Evolutionary conservation across 2,113 vertebrate species (phyloP).

Genomic region (Lutjanus erythropterus): DNA sequence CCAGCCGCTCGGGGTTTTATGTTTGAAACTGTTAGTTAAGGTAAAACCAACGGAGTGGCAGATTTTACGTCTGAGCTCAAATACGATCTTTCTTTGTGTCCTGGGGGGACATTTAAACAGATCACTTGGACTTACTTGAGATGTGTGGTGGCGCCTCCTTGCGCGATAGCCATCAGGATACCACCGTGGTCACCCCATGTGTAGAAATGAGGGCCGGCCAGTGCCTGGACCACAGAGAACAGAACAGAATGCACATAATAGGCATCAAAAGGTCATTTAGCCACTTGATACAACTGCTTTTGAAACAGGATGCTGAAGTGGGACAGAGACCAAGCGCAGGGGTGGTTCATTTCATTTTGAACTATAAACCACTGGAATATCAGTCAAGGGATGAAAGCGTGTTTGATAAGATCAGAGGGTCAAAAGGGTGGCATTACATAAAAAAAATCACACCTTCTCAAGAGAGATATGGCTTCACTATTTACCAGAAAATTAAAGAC

Average conservation of each 20-base stretch:
- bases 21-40: background rate
- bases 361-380: background rate
- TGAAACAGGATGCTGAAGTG: background rate
- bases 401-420: background rate
- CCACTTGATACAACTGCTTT: background rate
- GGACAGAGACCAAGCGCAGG: background rate
- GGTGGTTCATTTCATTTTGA: background rate
- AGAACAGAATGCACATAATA: background rate
- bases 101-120: background rate
- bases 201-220: slow-evolving; percentile 96
- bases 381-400: background rate
- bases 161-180: slow-evolving; percentile 93
- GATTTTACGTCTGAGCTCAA: background rate
- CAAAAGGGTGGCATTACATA: background rate
- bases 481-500: background rate
- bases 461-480: background rate
- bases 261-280: background rate
- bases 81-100: background rate
- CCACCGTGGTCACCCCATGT: slow-evolving; percentile 98
- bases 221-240: slow-evolving; percentile 83
- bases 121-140: slow-evolving; percentile 89
- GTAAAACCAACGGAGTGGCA: background rate
- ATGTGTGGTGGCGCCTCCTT: slow-evolving; percentile 91
- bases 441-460: too few species aligned
- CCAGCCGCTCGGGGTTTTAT: background rate